Evolutionary conservation across 2,797 vertebrate genomes (phyloP).

Genomic region (Ciconia nigra): DNA sequence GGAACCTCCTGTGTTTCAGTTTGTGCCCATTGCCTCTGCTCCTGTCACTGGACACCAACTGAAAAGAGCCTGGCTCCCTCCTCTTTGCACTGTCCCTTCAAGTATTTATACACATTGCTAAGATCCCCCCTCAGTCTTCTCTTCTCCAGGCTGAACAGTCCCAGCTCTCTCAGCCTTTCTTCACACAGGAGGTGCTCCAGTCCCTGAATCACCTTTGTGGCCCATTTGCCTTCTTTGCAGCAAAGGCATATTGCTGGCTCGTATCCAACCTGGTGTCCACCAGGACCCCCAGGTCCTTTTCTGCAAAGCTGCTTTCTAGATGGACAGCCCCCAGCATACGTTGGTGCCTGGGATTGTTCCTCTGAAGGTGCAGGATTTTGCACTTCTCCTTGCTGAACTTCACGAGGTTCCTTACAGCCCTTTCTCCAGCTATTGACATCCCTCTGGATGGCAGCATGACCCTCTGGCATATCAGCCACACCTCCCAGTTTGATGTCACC

Average conservation of each 20-base stretch:
- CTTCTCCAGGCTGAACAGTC: not conserved
- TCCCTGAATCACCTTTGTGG: not conserved
- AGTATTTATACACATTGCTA: not conserved
- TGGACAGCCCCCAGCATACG: not conserved
- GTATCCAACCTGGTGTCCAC: not conserved
- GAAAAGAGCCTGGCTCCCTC: not conserved
- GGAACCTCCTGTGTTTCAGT: not conserved
- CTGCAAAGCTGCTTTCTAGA: not conserved
- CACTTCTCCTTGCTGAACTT: not conserved
- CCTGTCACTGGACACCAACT: not conserved
- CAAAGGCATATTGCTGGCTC: not conserved
- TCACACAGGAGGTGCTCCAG: not conserved
- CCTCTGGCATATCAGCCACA: not conserved
- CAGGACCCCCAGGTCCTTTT: not conserved
- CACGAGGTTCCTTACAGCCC: not conserved
- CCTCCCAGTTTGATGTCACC: not conserved
- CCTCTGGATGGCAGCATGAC: too few relatives aligned
- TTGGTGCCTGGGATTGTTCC: not conserved
- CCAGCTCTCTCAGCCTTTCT: not conserved
- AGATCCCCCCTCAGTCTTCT: not conserved
- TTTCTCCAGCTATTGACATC: not conserved
- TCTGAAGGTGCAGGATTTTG: not conserved
- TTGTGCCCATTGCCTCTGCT: not conserved
- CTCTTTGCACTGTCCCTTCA: not conserved
- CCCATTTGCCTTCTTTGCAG: not conserved